Evolutionary conservation across 2,113 vertebrate genomes (phyloP), one percentile per base, ranked within the genome.

Genomic region (Mastomys natalensis): DNA sequence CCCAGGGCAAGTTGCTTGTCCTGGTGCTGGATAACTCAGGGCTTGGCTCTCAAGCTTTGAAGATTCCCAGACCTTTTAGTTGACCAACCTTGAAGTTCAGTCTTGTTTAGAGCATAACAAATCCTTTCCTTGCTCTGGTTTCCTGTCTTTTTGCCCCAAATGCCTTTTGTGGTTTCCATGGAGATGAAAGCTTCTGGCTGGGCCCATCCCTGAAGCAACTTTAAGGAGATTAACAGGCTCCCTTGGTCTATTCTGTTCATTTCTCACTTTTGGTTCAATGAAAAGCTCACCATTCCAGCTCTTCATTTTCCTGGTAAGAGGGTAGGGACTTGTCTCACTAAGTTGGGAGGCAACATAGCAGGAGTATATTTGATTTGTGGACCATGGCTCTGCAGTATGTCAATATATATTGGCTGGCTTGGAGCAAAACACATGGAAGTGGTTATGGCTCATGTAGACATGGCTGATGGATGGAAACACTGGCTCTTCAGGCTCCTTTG

Each of bases 61-160:
- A 62, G 21, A 11, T 43, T 40, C 64, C 22, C 11, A 53, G 58
- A 48, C 17, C 74, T 81, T 76, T 72, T 17, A 53, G 60, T 24
- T 64, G 82, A 45, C 58, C 72, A 77, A 8, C 17, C 55, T 70
- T 40, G 45, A 26, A 85, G 85, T 87, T 96, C 55, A 95, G 34
- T 80, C 80, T 95, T 66, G 12, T 45, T 90, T 26, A 88, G n/a
- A 66, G 40, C 2, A 29, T 6, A 80, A 17, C 7, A 22, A 89
- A 48, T 48, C 19, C 8, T 24, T 84, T 90, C 15, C 43, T 85
- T 76, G 34, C 64, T 31, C 72, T 66, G n/a, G 58, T 72, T 93
- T 96, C 62, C 51, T 53, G 90, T 96, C n/a, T 95, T 97, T 96
- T 97, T 74, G 31, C 86, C 60, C 72, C 60, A 89, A 87, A 16